Evolutionary conservation across 2,797 vertebrate species (phyloP).

Genomic region (Rhinogobio ventralis): DNA sequence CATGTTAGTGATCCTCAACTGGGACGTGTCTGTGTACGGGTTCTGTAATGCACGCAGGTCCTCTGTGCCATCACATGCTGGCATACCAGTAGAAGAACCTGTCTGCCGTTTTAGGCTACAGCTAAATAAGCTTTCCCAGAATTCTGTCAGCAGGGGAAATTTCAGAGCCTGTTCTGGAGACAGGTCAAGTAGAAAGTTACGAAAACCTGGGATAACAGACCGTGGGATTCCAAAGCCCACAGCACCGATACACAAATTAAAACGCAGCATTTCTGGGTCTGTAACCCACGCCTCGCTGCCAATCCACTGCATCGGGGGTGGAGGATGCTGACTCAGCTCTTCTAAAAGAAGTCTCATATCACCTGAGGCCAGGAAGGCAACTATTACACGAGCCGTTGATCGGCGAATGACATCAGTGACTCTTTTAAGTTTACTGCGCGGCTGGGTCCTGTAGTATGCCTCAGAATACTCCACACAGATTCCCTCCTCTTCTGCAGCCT

Average conservation of each 20-base stretch:
- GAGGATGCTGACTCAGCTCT: slow-evolving; percentile 63
- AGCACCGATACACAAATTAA: slow-evolving; percentile 64
- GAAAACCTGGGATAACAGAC: slow-evolving; percentile 72
- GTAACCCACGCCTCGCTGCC: slow-evolving; percentile 75
- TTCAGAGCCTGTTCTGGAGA: slow-evolving; percentile 51
- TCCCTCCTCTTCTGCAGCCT: slow-evolving; percentile 43
- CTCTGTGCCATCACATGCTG: slow-evolving; percentile 69
- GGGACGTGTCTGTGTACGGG: slow-evolving; percentile 72
- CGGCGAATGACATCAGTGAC: slow-evolving; percentile 66
- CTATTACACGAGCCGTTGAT: slow-evolving; percentile 71
- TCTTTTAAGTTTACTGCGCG: slow-evolving; percentile 63
- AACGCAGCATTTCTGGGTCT: slow-evolving; percentile 63
- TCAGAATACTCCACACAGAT: slow-evolving; percentile 64
- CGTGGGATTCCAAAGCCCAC: slow-evolving; percentile 69
- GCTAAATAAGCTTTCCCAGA: slow-evolving; percentile 70
- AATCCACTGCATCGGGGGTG: slow-evolving; percentile 72
- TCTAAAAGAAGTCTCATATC: slow-evolving; percentile 69
- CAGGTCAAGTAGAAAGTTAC: slow-evolving; percentile 69
- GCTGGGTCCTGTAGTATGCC: slow-evolving; percentile 61
- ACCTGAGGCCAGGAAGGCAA: slow-evolving; percentile 66
- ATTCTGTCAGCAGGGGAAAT: slow-evolving; percentile 67
- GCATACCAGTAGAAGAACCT: neutral
- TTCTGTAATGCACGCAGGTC: slow-evolving; percentile 61
- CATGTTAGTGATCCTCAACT: slow-evolving; percentile 73
- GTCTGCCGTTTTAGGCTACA: slow-evolving; percentile 53